phyloP scores from a whole-genome alignment of 2,797 vertebrate species.

The Poecile montanus region DNA sequence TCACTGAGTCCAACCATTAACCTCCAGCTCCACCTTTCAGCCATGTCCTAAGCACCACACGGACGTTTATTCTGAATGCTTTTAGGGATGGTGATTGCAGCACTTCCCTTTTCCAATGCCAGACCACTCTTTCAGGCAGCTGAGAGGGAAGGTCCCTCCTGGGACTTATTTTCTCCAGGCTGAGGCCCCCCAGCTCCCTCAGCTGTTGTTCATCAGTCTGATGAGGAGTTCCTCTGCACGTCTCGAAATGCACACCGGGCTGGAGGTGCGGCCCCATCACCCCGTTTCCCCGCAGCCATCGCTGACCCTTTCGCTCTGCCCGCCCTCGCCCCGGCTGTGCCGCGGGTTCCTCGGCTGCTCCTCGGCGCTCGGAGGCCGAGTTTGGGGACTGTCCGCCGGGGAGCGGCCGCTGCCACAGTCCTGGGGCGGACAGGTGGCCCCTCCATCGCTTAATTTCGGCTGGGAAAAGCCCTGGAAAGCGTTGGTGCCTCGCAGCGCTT shows the following conservation, averaged over 20 bases:
- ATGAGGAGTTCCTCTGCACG: neutral
- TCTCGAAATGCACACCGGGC: fast-evolving
- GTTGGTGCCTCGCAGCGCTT: too few species aligned
- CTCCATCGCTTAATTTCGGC: neutral
- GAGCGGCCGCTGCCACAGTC: neutral
- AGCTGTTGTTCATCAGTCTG: neutral
- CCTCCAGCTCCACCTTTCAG: neutral
- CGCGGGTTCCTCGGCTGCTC: neutral
- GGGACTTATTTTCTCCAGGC: neutral
- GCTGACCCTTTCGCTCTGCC: neutral
- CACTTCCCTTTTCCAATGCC: neutral
- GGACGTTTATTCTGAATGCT: too few species aligned
- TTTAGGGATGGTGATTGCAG: neutral
- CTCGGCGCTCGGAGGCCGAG: neutral
- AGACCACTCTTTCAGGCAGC: too few species aligned
- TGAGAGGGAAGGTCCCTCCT: neutral
- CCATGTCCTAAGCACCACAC: neutral
- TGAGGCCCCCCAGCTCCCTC: neutral
- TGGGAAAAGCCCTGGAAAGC: neutral
- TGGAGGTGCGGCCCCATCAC: neutral
- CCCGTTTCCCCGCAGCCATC: neutral
- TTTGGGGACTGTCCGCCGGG: too few species aligned
- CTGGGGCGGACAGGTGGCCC: too few species aligned
- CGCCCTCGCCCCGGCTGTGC: neutral
- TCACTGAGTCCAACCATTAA: neutral